These are phyloP conservation scores for Trachemys scripta DNA, from an alignment of 2,113 vertebrate species.

Conservation along the genomic window DNA sequence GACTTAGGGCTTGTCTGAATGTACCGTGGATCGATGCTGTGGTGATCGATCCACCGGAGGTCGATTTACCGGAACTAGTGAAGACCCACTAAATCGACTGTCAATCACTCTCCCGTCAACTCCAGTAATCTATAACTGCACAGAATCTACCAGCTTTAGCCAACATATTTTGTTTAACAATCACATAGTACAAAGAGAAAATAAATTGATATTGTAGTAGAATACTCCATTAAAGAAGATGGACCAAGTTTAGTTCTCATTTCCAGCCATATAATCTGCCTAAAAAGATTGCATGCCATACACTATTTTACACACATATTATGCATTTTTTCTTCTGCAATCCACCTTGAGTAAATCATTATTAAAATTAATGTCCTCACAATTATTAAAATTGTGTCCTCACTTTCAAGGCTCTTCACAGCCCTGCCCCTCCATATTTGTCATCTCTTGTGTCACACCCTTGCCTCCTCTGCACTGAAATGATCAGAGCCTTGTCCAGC, in stretches of 20 bases:
- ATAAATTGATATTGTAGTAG: background rate
- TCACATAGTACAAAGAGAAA: background rate
- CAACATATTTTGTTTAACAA: background rate
- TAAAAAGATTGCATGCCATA: background rate
- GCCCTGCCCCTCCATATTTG: too few relatives aligned
- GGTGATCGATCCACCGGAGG: too few relatives aligned
- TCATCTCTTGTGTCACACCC: constrained; percentile 6
- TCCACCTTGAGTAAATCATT: background rate
- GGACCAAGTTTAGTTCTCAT: background rate
- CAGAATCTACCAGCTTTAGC: background rate
- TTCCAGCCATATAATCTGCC: background rate
- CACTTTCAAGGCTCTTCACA: background rate
- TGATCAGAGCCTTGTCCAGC: background rate
- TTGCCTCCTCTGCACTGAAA: background rate
- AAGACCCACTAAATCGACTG: too few relatives aligned
- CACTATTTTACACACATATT: background rate
- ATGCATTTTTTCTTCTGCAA: background rate
- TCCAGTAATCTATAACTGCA: background rate
- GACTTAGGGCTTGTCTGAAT: too few relatives aligned
- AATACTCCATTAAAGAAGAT: background rate
- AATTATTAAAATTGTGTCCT: too few relatives aligned
- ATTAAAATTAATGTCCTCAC: too few relatives aligned
- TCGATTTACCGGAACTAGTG: too few relatives aligned
- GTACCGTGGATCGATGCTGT: too few relatives aligned
- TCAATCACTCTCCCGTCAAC: too few relatives aligned